A percentile compares a stretch with the other conserved stretches of the same genome.
phyloP scores from a whole-genome alignment of 1,140 invertebrate species.

The Ceratitis capitata region DNA sequence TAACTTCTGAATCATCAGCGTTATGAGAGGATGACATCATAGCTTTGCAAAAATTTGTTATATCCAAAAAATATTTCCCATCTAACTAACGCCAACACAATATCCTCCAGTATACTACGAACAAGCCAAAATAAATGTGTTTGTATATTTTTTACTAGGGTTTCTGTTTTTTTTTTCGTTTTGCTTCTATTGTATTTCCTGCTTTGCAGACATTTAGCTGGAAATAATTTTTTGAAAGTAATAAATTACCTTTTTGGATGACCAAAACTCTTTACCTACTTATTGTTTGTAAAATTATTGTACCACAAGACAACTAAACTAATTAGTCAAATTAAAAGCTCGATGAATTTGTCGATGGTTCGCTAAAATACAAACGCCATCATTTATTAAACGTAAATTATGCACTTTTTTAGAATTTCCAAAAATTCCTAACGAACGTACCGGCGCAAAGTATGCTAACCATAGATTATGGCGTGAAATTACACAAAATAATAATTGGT shows the following conservation, averaged over 20 bases:
- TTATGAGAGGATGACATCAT: conserved; percentile 11
- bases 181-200: background rate
- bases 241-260: conserved; percentile 1
- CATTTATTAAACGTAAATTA: background rate
- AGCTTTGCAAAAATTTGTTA: background rate
- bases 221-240: background rate
- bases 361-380: background rate
- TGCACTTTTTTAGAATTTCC: background rate
- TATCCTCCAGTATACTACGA: background rate
- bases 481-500: background rate
- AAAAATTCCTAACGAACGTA: background rate
- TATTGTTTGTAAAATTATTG: background rate
- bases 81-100: background rate
- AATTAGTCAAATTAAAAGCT: background rate
- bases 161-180: background rate
- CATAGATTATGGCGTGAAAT: background rate
- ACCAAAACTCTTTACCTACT: background rate
- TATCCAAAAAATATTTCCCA: background rate
- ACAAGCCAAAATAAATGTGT: background rate
- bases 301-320: background rate
- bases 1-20: conserved; percentile 2
- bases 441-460: background rate
- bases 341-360: background rate
- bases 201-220: background rate
- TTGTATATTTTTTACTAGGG: background rate